phyloP scores from a whole-genome alignment of 2,888 invertebrate species.

The Trachelus iudaicus region DNA sequence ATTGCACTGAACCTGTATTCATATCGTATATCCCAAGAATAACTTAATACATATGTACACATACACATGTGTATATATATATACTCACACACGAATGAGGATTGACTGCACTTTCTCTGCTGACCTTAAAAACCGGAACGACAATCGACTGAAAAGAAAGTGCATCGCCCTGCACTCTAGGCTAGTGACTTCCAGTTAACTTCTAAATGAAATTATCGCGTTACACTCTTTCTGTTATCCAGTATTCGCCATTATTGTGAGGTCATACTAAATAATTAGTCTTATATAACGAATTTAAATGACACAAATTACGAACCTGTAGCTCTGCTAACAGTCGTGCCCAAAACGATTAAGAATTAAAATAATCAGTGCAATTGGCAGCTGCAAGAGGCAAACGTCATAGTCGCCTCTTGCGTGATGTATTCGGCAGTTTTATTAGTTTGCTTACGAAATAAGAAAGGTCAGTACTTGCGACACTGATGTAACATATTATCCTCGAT shows the following conservation, averaged over 20 bases:
- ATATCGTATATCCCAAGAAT: neutral
- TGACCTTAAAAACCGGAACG: constrained; percentile 49
- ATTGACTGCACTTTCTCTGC: constrained; percentile 45
- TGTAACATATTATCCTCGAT: neutral
- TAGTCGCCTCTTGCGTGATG: neutral
- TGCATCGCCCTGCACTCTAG: constrained; percentile 43
- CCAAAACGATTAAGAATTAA: neutral
- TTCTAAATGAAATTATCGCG: neutral
- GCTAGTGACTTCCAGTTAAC: neutral
- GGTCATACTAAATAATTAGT: neutral
- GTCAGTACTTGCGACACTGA: neutral
- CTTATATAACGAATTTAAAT: neutral
- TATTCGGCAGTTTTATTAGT: neutral
- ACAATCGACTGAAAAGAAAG: constrained; percentile 42
- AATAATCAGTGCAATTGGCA: neutral
- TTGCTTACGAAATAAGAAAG: neutral
- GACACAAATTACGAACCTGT: neutral
- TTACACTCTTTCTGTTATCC: neutral
- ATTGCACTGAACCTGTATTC: neutral
- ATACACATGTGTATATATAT: neutral
- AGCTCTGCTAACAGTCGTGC: neutral
- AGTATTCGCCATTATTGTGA: neutral
- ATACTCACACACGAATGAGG: neutral
- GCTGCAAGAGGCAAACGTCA: neutral
- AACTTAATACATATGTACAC: neutral